phyloP scores from a whole-genome alignment of 2,888 invertebrate species.

The Tuberolachnus salignus region DNA sequence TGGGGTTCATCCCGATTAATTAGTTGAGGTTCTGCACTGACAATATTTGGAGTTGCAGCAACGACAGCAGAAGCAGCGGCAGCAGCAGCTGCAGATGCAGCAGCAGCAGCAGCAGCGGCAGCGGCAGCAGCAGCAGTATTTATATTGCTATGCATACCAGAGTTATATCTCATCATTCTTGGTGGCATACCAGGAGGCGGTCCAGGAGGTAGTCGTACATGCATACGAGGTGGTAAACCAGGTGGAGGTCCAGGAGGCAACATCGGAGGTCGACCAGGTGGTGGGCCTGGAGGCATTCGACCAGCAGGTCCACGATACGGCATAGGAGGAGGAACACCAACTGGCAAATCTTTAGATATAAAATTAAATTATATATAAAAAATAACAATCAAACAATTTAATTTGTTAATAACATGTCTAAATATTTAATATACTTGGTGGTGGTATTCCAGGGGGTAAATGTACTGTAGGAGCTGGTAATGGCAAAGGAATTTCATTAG shows the following conservation, averaged over 20 bases:
- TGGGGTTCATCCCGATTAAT: conserved; percentile 71
- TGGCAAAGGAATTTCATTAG: conserved; percentile 47
- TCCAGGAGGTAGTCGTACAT: conserved; percentile 71
- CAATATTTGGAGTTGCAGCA: conserved; percentile 69
- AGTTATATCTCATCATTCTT: conserved; percentile 59
- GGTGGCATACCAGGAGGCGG: conserved; percentile 67
- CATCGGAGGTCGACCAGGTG: conserved; percentile 64
- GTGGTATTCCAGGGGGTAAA: conserved; percentile 59
- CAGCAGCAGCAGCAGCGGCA: conserved; percentile 31
- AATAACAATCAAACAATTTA: background rate
- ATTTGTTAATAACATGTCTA: background rate
- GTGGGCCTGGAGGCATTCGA: conserved; percentile 66
- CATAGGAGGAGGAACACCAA: conserved; percentile 62
- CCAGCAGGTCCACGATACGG: conserved; percentile 67
- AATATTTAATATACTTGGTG: conserved; percentile 58
- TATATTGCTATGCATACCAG: conserved; percentile 48
- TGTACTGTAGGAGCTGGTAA: conserved; percentile 58
- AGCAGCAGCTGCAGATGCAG: conserved; percentile 40
- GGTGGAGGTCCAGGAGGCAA: conserved; percentile 69
- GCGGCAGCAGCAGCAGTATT: conserved; percentile 39
- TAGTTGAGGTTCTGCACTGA: conserved; percentile 82
- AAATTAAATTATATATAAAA: conserved; percentile 1
- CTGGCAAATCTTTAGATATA: conserved; percentile 63
- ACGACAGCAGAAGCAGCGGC: conserved; percentile 9
- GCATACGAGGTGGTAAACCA: conserved; percentile 69